A percentile compares a stretch with the other conserved stretches of the same genome.
phyloP scores from a whole-genome alignment of 2,113 vertebrate species.

The Sphyrna mokarran region DNA sequence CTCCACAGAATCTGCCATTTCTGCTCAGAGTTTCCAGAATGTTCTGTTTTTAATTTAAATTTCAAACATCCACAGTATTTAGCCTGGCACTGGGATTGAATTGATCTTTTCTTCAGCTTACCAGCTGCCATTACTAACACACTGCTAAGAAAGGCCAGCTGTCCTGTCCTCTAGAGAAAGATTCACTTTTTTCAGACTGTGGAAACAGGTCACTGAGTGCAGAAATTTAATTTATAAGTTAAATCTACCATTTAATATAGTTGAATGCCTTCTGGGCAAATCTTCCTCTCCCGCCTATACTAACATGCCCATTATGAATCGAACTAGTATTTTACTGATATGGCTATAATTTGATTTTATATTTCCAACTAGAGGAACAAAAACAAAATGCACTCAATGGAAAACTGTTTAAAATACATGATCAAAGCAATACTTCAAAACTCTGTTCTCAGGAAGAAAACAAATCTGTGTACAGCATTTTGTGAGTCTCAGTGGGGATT shows the following conservation, averaged over 20 bases:
- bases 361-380: neutral
- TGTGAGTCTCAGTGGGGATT: neutral
- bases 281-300: neutral
- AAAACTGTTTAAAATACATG: neutral
- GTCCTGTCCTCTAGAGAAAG: neutral
- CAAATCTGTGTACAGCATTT: neutral
- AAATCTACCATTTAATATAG: neutral
- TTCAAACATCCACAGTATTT: neutral
- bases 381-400: neutral
- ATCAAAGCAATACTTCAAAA: neutral
- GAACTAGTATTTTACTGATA: neutral
- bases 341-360: neutral
- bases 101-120: neutral
- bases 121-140: neutral
- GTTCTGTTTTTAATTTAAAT: neutral
- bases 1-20: neutral
- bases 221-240: neutral
- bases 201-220: neutral
- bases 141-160: neutral
- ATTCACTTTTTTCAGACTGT: neutral
- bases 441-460: neutral
- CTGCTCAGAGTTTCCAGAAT: neutral
- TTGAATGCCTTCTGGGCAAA: neutral
- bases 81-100: neutral
- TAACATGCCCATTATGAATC: neutral